Conservation (phyloP, 2,888 invertebrate species). For the Tanaodytes sp. region DNA sequence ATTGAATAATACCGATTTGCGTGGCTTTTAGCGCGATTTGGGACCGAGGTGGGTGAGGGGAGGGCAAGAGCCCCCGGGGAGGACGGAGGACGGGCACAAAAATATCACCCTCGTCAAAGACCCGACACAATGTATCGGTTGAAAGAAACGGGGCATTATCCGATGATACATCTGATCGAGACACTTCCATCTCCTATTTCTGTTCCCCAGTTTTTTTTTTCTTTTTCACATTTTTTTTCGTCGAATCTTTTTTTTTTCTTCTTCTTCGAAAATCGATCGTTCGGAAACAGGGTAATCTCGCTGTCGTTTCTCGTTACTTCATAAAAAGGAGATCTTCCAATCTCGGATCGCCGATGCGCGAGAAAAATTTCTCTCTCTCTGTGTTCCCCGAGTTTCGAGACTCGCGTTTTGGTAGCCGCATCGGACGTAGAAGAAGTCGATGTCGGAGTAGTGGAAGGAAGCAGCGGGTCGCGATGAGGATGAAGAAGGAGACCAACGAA, state of each 20-base stretch:
- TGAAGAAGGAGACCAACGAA: slow-evolving; percentile 27
- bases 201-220: too few species aligned
- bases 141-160: slow-evolving; percentile 38
- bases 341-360: slow-evolving; percentile 58
- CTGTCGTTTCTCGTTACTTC: slow-evolving; percentile 55
- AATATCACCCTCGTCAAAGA: slow-evolving; percentile 18
- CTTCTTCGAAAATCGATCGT: slow-evolving; percentile 53
- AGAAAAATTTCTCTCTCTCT: slow-evolving; percentile 56
- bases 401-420: too few species aligned
- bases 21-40: slow-evolving; percentile 25
- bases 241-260: too few species aligned
- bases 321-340: slow-evolving; percentile 49
- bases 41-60: background rate
- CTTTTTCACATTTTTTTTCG: too few species aligned
- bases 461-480: slow-evolving; percentile 16
- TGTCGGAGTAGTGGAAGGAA: too few species aligned
- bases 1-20: slow-evolving; percentile 19
- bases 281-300: slow-evolving; percentile 53
- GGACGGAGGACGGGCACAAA: background rate
- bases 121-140: slow-evolving; percentile 30
- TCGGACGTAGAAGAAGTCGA: too few species aligned
- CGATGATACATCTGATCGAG: slow-evolving; percentile 45
- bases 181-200: slow-evolving; percentile 55
- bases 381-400: slow-evolving; percentile 51
- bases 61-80: background rate